Evolutionary conservation across 2,113 vertebrate species (phyloP), one percentile per base, ranked within the genome.

Genomic region (Nibea albiflora): DNA sequence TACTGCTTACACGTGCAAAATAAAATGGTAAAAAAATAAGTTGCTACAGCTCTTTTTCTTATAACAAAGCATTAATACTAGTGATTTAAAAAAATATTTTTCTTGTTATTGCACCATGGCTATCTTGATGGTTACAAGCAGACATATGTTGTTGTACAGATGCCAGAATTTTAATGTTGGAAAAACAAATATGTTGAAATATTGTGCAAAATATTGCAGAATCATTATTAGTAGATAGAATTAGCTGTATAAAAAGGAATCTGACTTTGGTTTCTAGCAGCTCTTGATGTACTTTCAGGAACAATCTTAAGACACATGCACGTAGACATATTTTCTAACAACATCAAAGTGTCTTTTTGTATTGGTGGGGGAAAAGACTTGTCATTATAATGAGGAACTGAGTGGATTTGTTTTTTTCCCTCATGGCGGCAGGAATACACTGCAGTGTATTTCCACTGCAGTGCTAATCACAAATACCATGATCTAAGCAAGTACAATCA

Each of bases 401-500:
- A 10, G 54, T 22, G 0, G 20, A 63, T 76, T 56, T 44, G 44
- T 71, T 68, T 65, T 60, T 15, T 26, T 26, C 2, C 2, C 61
- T 68, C 54, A 9, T 17, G 11, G 49, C 1, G 2, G 17, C 1
- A 16, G 44, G n/a, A 61, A 69, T 54, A 49, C 63, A 42, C n/a
- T 24, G 78, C 31, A 10, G 42, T 66, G 56, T 35, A 14, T 74
- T 68, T 78, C 20, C 50, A 53, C 22, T 17, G 22, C 46, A 19
- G 64, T 15, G 56, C 52, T 85, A 49, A 81, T 84, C 69, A 46
- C 82, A 81, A 79, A 84, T 81, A 63, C 44, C 49, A 52, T 50
- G 35, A 84, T 63, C 78, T 64, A 61, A 76, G 64, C 20, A 19
- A 83, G 67, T 46, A 67, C 76, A 79, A 68, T 76, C 82, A 64